These are phyloP conservation scores for Elegia similella DNA, from an alignment of 2,888 invertebrate species.

Conservation along the genomic window DNA sequence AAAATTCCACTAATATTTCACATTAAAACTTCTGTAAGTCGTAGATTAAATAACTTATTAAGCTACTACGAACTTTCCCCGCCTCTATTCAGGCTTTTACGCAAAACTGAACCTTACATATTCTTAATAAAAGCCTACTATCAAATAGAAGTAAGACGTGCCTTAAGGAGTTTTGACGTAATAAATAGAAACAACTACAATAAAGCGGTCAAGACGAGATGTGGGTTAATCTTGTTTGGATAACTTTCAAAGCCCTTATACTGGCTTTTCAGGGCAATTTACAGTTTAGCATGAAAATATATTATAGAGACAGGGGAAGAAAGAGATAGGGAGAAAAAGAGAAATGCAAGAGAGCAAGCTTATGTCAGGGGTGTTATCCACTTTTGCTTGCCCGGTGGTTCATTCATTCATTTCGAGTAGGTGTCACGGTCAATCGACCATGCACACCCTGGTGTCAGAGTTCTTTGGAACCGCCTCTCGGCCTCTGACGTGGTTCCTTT, in stretches of 20 bases:
- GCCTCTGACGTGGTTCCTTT: too few relatives aligned
- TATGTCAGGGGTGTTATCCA: too few relatives aligned
- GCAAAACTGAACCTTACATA: neutral
- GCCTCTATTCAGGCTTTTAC: neutral
- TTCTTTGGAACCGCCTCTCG: too few relatives aligned
- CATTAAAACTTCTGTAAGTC: constrained; percentile 1
- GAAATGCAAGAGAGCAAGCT: too few relatives aligned
- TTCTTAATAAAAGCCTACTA: neutral
- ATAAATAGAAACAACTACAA: neutral
- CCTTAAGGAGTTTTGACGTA: neutral
- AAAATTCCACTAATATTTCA: neutral
- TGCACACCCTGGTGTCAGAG: too few relatives aligned
- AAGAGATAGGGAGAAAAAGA: too few relatives aligned
- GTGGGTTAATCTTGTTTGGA: neutral
- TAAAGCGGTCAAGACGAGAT: neutral
- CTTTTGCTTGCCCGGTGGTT: too few relatives aligned
- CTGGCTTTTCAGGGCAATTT: neutral
- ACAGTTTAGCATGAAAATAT: too few relatives aligned
- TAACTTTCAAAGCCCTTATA: neutral
- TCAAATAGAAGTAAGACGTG: neutral
- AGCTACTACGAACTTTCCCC: neutral
- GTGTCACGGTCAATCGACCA: too few relatives aligned
- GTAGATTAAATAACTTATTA: constrained; percentile 4
- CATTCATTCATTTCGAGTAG: too few relatives aligned
- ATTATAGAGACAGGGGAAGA: too few relatives aligned